Evolutionary conservation across 1,140 invertebrate species (phyloP).

Genomic region (fruit fly (Drosophila melanogaster)): DNA sequence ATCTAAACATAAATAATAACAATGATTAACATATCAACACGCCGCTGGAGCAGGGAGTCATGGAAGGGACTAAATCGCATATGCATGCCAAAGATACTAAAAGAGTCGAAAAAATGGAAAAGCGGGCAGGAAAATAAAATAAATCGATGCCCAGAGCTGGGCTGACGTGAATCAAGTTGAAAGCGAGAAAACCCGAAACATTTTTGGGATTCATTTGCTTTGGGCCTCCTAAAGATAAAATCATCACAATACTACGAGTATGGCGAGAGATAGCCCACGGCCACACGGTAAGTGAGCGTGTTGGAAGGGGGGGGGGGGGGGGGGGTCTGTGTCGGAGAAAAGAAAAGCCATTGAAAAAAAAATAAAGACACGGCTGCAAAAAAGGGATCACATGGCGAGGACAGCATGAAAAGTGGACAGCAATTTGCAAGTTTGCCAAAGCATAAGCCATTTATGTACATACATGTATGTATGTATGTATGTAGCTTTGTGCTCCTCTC

Average conservation of each 20-base stretch:
- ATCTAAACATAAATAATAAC: constrained; percentile 82
- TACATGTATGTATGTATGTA: constrained; percentile 1
- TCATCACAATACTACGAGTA: constrained; percentile 8
- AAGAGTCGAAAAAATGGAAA: constrained; percentile 20
- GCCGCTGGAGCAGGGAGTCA: constrained; percentile 23
- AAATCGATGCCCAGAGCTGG: constrained; percentile 31
- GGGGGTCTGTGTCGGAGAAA: constrained; percentile 5
- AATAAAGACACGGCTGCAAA: constrained; percentile 26
- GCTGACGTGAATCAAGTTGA: constrained; percentile 44
- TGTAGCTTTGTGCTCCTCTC: not conserved
- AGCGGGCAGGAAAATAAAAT: constrained; percentile 15
- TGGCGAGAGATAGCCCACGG: not conserved
- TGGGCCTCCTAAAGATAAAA: constrained; percentile 59
- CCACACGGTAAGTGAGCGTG: too few relatives aligned
- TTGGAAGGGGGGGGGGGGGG: not conserved
- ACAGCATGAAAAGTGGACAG: constrained; percentile 72
- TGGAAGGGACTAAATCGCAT: constrained; percentile 32
- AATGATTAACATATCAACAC: constrained; percentile 83
- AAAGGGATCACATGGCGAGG: constrained; percentile 31
- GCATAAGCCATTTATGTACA: constrained; percentile 32
- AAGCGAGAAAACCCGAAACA: constrained; percentile 30
- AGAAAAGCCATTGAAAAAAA: constrained; percentile 4
- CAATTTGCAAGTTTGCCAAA: constrained; percentile 65
- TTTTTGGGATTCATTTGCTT: constrained; percentile 74
- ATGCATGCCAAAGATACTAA: constrained; percentile 39